A percentile compares a stretch with the other conserved stretches of the same genome.
Conservation (phyloP, 2,797 vertebrate species). For the Linurgus olivaceus region DNA sequence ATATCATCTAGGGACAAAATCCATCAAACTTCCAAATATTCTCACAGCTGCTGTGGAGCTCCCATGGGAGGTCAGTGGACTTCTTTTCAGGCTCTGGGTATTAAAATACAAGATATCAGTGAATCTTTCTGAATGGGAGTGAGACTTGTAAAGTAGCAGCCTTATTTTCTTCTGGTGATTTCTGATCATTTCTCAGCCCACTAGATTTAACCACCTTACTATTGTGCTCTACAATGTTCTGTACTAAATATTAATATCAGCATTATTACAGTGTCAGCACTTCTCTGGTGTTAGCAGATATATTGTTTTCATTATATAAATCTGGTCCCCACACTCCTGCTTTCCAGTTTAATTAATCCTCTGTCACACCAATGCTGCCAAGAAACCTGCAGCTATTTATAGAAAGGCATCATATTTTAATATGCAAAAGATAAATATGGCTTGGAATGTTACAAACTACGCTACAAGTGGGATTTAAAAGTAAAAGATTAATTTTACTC, state of each 20-base stretch:
- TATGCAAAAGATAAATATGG: constrained; percentile 28
- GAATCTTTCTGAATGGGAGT: not conserved
- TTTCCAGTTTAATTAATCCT: constrained; percentile 63
- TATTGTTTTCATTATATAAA: constrained; percentile 69
- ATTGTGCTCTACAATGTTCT: not conserved
- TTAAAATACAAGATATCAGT: not conserved
- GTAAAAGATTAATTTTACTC: not conserved
- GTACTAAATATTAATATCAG: constrained; percentile 45
- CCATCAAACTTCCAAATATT: not conserved
- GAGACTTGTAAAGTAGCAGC: not conserved
- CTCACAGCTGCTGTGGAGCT: not conserved
- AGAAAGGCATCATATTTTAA: constrained; percentile 30
- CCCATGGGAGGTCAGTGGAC: rapidly evolving
- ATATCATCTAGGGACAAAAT: not conserved
- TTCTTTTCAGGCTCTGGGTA: not conserved
- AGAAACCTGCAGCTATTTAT: constrained; percentile 48
- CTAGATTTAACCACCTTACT: not conserved
- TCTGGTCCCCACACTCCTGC: constrained; percentile 12
- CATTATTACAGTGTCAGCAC: constrained; percentile 52
- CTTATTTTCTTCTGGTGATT: not conserved
- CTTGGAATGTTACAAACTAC: constrained; percentile 10
- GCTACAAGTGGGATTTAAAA: not conserved
- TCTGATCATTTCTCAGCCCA: not conserved
- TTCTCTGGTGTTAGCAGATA: constrained; percentile 49
- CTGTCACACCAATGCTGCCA: not conserved